Conservation (phyloP, 2,797 vertebrate genomes). For the Halcyon badia region DNA sequence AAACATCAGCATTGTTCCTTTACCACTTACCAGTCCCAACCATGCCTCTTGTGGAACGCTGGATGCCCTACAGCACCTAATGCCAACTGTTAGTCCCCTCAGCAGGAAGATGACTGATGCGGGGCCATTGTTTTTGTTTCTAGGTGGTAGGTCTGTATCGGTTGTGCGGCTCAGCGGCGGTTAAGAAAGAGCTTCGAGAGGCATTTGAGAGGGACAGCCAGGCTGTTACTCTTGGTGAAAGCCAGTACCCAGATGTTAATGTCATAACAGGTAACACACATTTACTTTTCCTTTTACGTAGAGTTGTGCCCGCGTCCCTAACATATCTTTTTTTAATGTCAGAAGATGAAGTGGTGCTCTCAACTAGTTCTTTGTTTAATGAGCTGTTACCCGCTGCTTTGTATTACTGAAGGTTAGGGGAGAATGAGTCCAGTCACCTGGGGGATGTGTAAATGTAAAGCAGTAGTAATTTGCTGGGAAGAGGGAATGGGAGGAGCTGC, state of each 20-base stretch:
- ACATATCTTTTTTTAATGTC: neutral
- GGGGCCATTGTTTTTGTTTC: slow-evolving; percentile 31
- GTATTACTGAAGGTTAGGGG: neutral
- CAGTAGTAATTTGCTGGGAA: neutral
- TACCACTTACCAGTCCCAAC: fast-evolving
- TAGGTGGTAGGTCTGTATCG: slow-evolving; percentile 97
- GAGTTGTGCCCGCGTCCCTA: neutral
- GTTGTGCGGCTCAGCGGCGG: slow-evolving; percentile 94
- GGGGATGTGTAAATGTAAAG: neutral
- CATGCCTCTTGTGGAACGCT: no score
- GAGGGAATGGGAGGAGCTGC: neutral
- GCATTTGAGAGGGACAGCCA: slow-evolving; percentile 95
- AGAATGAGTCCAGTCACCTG: neutral
- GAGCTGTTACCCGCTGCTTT: neutral
- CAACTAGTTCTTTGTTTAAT: neutral
- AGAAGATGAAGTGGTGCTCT: neutral
- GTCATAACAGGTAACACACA: slow-evolving; percentile 95
- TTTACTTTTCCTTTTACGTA: neutral
- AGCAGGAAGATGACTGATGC: neutral
- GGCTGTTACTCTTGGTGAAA: slow-evolving; percentile 89
- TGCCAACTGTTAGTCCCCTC: neutral
- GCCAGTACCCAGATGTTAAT: slow-evolving; percentile 95
- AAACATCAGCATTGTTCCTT: fast-evolving
- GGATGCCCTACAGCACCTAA: fast-evolving
- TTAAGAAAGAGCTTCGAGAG: slow-evolving; percentile 97